Evolutionary conservation across 2,888 invertebrate species (phyloP), one percentile per base, ranked within the genome.

Genomic region (Serripes groenlandicus): DNA sequence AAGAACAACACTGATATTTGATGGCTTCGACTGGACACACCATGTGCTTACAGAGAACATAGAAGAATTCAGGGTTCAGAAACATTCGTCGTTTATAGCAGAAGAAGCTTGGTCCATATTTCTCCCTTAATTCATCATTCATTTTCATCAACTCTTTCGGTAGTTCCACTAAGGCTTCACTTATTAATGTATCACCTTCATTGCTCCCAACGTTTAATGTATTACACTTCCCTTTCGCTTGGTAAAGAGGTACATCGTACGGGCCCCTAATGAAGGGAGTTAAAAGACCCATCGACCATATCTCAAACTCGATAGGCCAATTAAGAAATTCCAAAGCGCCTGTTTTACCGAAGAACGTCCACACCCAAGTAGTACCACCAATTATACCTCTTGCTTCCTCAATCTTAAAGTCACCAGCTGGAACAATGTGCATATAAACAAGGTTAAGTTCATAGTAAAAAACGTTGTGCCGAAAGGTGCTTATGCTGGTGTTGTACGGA

Each of bases 11-110:
- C 15, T 52, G 34, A 56, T 86, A 83, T 35, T 83, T 73, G 2
- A 85, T 71, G 0, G 85, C 71, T 58, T 86, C 86, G 15, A 85
- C 21, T 0, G 88, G 86, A 78, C 88, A 88, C 3, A 88, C 76
- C 7, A 88, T 73, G 64, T 88, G 78, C 0, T 79, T 81, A 52
- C 88, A 88, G 26, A 88, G 26, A 3, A 30, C 30, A 58, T 83
- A 88, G 18, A 86, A 26, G 11, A 72, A 34, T 7, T 84, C 15
- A 7, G 79, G 66, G 11, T 81, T 42, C 7, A 88, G 77, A 52
- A 52, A 81, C 26, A 79, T 83, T 37, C 86, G 62, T 49, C 74
- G 75, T 70, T 81, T 85, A 68, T 83, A 88, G 54, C 88, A 88
- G 72, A 78, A 88, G 52, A 83, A 85, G 11, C 81, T 85, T 1